Conservation (phyloP, 2,888 invertebrate genomes). For the Diaphora mendica region DNA sequence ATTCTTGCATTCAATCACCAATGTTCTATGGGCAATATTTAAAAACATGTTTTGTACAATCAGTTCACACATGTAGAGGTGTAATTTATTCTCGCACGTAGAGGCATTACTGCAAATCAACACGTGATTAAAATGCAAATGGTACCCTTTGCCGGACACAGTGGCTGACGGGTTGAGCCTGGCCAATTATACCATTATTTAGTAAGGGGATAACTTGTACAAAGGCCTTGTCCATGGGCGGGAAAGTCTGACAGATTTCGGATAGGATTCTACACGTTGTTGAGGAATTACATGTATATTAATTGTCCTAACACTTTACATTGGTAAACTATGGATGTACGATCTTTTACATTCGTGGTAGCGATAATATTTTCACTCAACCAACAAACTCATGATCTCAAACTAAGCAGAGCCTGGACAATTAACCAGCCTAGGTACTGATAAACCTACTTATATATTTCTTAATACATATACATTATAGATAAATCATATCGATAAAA, state of each 20-base stretch:
- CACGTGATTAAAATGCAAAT: conserved; percentile 83
- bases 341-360: background rate
- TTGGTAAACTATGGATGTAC: conserved; percentile 5
- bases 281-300: conserved; percentile 12
- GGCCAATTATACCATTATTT: conserved; percentile 76
- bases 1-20: no score
- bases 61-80: conserved; percentile 54
- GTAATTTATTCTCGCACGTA: conserved; percentile 66
- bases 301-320: conserved; percentile 35
- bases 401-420: no score
- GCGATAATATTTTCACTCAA: background rate
- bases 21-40: background rate
- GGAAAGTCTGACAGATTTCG: conserved; percentile 31
- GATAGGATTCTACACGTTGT: conserved; percentile 23
- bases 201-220: conserved; percentile 50
- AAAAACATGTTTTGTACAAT: conserved; percentile 30
- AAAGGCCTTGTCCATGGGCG: conserved; percentile 35
- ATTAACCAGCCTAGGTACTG: no score
- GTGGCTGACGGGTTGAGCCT: conserved; percentile 44
- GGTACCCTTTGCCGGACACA: conserved; percentile 66
- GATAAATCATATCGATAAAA: no score
- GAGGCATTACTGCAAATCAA: conserved; percentile 76
- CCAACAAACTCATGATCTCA: no score
- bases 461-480: no score
- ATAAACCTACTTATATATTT: no score